Percentiles rank a stretch among this genome's conserved stretches.
These are phyloP conservation scores for Muscicapa striata DNA, from an alignment of 2,797 vertebrate species.

Conservation along the genomic window DNA sequence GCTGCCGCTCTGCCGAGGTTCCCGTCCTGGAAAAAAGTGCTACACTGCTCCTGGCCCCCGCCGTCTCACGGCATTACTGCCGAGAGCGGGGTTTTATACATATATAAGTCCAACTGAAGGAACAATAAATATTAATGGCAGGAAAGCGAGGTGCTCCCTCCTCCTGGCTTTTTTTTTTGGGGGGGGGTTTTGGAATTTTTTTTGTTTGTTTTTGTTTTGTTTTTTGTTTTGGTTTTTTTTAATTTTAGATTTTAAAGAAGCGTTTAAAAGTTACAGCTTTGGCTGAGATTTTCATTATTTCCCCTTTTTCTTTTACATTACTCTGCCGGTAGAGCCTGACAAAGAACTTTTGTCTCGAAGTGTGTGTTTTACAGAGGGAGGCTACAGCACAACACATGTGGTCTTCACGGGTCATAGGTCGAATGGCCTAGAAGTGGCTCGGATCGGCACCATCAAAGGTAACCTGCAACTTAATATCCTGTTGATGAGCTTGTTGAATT, in stretches of 20 bases:
- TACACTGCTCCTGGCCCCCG: neutral
- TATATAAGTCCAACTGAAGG: neutral
- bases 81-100: neutral
- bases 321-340: slow-evolving; percentile 63
- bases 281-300: slow-evolving; percentile 74
- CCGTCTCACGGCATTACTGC: neutral
- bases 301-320: slow-evolving; percentile 56
- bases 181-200: too few species aligned
- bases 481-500: slow-evolving; percentile 89
- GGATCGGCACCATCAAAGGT: slow-evolving; percentile 83
- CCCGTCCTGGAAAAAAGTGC: neutral
- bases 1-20: neutral
- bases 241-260: neutral
- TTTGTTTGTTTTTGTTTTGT: too few species aligned
- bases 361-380: slow-evolving; percentile 82
- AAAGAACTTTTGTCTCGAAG: slow-evolving; percentile 83
- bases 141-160: neutral
- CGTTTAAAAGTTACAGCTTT: slow-evolving; percentile 66
- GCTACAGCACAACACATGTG: slow-evolving; percentile 83
- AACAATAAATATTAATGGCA: slow-evolving; percentile 51
- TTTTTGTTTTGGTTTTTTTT: too few species aligned
- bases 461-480: slow-evolving; percentile 87
- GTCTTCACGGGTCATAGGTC: slow-evolving; percentile 90
- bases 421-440: slow-evolving; percentile 85
- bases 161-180: too few species aligned